These are phyloP conservation scores for Sylvilagus bachmani DNA, from an alignment of 2,113 vertebrate genomes.

Conservation along the genomic window DNA sequence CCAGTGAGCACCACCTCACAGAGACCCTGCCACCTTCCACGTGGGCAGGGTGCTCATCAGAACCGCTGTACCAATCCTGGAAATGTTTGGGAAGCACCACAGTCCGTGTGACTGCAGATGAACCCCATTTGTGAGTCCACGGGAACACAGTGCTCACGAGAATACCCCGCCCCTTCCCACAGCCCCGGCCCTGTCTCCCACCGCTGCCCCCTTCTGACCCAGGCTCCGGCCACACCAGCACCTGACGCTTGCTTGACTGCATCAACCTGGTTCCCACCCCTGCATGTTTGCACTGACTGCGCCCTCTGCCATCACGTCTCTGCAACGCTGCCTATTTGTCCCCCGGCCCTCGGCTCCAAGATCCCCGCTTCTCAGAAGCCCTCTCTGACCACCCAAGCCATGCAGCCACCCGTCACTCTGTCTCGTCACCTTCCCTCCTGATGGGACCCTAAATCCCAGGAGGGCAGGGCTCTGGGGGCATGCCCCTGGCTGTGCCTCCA, in stretches of 20 bases:
- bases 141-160: not conserved
- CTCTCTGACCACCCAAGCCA: not conserved
- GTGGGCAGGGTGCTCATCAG: not conserved
- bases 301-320: not conserved
- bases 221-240: not conserved
- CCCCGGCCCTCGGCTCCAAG: not conserved
- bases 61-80: not conserved
- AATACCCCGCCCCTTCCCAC: not conserved
- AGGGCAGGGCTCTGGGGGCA: not conserved
- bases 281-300: not conserved
- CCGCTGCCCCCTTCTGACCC: not conserved
- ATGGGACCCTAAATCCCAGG: not conserved
- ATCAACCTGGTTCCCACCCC: not conserved
- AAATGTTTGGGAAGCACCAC: slow-evolving; percentile 24
- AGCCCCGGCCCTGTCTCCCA: not conserved
- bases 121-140: not conserved
- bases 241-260: not conserved
- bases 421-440: not conserved
- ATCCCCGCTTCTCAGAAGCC: not conserved
- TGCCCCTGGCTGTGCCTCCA: not conserved
- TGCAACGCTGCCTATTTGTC: not conserved
- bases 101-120: not conserved
- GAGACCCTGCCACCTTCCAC: not conserved
- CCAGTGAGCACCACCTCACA: not conserved
- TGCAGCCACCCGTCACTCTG: not conserved